A percentile compares a stretch with the other conserved stretches of the same genome.
Evolutionary conservation across 2,113 vertebrate genomes (phyloP).

Genomic region (Myotis lucifugus): DNA sequence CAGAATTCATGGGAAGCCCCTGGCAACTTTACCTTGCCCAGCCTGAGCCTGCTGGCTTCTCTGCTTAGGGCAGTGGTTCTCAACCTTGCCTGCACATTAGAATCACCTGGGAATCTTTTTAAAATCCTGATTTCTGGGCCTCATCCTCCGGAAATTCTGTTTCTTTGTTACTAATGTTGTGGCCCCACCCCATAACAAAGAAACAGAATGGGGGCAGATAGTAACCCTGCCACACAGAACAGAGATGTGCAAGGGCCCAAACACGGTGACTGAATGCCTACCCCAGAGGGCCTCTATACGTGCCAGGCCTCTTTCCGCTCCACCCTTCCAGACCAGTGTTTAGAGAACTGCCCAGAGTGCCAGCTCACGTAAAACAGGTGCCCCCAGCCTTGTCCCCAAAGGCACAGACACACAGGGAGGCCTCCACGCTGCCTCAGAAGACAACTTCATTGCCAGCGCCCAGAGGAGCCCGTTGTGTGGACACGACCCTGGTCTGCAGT

Average conservation of each 20-base stretch:
- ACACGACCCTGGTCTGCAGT: neutral
- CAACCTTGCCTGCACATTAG: too few relatives aligned
- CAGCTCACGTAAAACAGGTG: conserved; percentile 17
- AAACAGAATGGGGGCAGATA: neutral
- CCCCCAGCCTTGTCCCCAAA: neutral
- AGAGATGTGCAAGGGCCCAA: neutral
- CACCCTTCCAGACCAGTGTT: neutral
- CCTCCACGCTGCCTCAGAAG: neutral
- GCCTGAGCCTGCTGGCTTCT: too few relatives aligned
- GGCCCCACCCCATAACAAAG: too few relatives aligned
- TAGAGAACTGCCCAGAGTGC: neutral
- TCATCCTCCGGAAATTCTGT: too few relatives aligned
- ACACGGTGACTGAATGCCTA: neutral
- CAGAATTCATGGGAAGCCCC: too few relatives aligned
- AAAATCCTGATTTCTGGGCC: too few relatives aligned
- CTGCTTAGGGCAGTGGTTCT: too few relatives aligned
- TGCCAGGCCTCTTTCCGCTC: neutral
- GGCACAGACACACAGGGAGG: conserved; percentile 23
- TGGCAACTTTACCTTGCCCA: too few relatives aligned
- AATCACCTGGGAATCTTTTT: too few relatives aligned
- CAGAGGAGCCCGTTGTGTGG: conserved; percentile 44
- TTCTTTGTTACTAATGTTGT: too few relatives aligned
- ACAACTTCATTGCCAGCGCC: neutral
- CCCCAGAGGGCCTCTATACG: neutral
- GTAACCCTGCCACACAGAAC: neutral